Evolutionary conservation across 2,888 invertebrate species (phyloP).

Genomic region (Steinernema carpocapsae): DNA sequence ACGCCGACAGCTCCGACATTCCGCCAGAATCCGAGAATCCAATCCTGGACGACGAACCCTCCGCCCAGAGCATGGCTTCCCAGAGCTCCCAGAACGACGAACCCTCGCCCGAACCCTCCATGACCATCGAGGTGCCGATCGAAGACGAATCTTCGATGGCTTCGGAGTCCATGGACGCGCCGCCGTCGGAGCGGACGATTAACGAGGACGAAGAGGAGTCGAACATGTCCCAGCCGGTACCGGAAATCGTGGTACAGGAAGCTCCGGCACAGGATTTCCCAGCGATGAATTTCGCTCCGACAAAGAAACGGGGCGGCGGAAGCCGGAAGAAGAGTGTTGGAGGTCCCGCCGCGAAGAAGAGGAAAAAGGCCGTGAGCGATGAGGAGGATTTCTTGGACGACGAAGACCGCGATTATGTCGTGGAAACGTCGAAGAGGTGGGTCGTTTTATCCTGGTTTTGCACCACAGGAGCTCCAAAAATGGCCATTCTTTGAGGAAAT

Average conservation of each 20-base stretch:
- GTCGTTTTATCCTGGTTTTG: not conserved
- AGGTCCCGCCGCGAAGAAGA: slow-evolving; percentile 31
- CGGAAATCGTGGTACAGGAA: slow-evolving; percentile 6
- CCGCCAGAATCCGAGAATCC: not conserved
- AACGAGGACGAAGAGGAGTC: slow-evolving; percentile 39
- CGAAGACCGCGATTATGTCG: slow-evolving; percentile 39
- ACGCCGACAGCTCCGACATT: slow-evolving; percentile 17
- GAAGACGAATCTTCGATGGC: slow-evolving; percentile 30
- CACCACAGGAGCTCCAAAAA: too few species aligned
- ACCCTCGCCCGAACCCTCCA: not conserved
- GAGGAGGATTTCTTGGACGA: slow-evolving; percentile 37
- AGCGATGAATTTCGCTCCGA: not conserved
- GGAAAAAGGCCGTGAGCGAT: slow-evolving; percentile 29
- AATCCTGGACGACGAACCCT: slow-evolving; percentile 32
- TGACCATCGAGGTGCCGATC: slow-evolving; percentile 31
- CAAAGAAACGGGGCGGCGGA: slow-evolving; percentile 20
- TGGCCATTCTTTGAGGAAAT: too few species aligned
- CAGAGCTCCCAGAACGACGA: slow-evolving; percentile 18
- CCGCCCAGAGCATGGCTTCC: slow-evolving; percentile 29
- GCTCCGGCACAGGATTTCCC: slow-evolving; percentile 27
- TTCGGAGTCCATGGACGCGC: slow-evolving; percentile 23
- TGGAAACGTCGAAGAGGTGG: slow-evolving; percentile 11
- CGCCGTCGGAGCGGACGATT: slow-evolving; percentile 27
- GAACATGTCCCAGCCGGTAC: slow-evolving; percentile 16
- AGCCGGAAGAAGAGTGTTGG: slow-evolving; percentile 32